A percentile compares a stretch with the other conserved stretches of the same genome.
Evolutionary conservation across 2,113 vertebrate genomes (phyloP).

Genomic region (Illadopsis cleaveri): DNA sequence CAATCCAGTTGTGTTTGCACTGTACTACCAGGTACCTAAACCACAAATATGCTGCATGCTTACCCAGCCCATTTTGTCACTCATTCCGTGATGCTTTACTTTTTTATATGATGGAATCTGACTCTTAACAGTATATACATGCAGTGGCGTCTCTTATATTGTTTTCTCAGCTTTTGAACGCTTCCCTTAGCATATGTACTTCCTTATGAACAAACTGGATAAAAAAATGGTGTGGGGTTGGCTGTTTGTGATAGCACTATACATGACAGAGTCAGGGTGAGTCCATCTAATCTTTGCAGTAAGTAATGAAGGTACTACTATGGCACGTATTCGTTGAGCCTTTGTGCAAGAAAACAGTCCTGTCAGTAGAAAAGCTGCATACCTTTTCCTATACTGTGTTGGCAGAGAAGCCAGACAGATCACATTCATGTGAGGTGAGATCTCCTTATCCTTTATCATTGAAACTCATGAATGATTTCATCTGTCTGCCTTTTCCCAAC

Average conservation of each 20-base stretch:
- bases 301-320: neutral
- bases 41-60: neutral
- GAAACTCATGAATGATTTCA: neutral
- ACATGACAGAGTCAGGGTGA: neutral
- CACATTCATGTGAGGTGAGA: neutral
- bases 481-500: neutral
- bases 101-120: neutral
- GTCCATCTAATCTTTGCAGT: neutral
- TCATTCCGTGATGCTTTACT: neutral
- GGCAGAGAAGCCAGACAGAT: neutral
- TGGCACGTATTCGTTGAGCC: neutral
- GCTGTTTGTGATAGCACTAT: neutral
- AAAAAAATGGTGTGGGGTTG: neutral
- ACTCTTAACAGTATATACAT: neutral
- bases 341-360: neutral
- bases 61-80: neutral
- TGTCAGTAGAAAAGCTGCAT: neutral
- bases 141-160: neutral
- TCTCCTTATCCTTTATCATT: neutral
- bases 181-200: neutral
- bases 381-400: neutral
- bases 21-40: rapidly evolving
- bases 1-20: neutral
- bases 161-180: neutral
- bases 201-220: neutral